Evolutionary conservation across 1,140 invertebrate species (phyloP).

Genomic region (Drosophila bipectinata): DNA sequence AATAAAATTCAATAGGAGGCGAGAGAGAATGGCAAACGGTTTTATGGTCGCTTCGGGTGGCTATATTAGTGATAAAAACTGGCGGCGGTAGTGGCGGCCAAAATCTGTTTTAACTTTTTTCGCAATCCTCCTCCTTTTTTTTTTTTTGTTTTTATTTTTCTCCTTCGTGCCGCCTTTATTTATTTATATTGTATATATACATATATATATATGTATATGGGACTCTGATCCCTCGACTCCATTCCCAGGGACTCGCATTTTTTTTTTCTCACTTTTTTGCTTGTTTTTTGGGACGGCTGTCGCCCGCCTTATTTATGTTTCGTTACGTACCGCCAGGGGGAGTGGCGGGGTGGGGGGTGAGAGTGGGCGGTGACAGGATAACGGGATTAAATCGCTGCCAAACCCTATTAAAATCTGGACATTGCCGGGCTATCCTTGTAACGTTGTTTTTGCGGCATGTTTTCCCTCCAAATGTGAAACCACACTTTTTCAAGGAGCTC

Average conservation of each 20-base stretch:
- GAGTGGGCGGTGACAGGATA: background rate
- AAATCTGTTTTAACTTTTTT: conserved; percentile 75
- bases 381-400: conserved; percentile 7
- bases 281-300: background rate
- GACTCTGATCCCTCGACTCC: conserved; percentile 22
- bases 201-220: conserved; percentile 10
- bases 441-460: background rate
- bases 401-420: conserved; percentile 5
- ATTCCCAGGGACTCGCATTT: background rate
- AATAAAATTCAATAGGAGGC: conserved; percentile 77
- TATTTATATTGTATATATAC: conserved; percentile 43
- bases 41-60: conserved; percentile 62
- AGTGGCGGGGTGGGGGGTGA: background rate
- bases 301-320: conserved; percentile 4
- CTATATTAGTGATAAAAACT: conserved; percentile 51
- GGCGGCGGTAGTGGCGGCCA: conserved; percentile 38
- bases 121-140: background rate
- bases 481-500: background rate
- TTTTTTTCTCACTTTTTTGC: conserved; percentile 2
- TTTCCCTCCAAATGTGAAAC: background rate
- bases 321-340: background rate
- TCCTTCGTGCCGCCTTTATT: conserved; percentile 43
- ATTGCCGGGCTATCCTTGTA: background rate
- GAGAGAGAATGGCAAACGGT: conserved; percentile 56
- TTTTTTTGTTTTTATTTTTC: background rate